Base-by-base conservation (phyloP, 2,797 vertebrate genomes). In the Pagetopsis macropterus region DNA sequence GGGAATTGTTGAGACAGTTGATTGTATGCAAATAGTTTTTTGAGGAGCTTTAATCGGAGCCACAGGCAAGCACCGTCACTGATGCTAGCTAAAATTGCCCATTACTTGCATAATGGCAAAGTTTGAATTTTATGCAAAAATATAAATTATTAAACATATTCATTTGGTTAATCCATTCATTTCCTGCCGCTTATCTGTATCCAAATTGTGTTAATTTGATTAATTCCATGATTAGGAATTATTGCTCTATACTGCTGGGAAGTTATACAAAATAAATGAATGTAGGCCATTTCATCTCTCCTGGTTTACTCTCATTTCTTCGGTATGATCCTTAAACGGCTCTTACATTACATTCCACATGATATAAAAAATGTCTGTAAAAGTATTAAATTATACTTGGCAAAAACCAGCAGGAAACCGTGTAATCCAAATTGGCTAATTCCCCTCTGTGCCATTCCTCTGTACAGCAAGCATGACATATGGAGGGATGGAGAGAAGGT, bases 381-480 rank as follows among this genome's bases (percentile, higher is more conserved):
- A 70, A 21, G 14, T 45, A 10, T 60, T 50, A 7, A n/a, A 49
- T 60, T 65, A 19, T 40, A 67, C 19, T 62, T 21, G 14, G 23
- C 23, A 14, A 62, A 37, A 52, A n/a, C 66, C 57, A 33, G 64
- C 48, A 60, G 70, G 62, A 37, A 60, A 69, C 15, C 46, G 13
- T 43, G 3, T 19, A 13, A 64, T 64, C 41, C 49, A 15, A 66
- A 40, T 73, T 60, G 45, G 59, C 56, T 51, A 9, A 44, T 70
- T 61, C 59, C 37, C 44, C 48, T 65, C 27, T n/a, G 1, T 74
- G 50, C 59, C 56, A 7, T 72, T 62, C 57, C 54, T 66, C 48
- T 65, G 16, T 51, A 57, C 50, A 37, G 33, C 45, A 21, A 72
- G 50, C 49, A 61, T 70, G 56, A 70, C 82, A 78, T 33, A 55